Base-by-base conservation (phyloP, 2,113 vertebrate genomes). In the Xenotilapia longispinis region DNA sequence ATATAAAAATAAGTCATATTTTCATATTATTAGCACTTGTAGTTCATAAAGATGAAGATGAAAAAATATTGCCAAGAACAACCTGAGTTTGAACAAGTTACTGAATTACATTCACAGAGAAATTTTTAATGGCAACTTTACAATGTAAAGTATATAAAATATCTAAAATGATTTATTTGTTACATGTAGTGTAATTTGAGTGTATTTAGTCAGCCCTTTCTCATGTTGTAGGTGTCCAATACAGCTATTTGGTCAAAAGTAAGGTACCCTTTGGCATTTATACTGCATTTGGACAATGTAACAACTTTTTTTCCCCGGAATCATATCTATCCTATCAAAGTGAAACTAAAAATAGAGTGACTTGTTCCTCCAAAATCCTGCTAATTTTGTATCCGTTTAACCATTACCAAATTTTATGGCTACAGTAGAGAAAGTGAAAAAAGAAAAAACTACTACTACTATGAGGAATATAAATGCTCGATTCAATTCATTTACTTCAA, bases 281-380 rank as follows among this genome's bases (percentile, higher is more conserved):
- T 68, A 68, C 63, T 40, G 19, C 33, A 40, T 23, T 68, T 68
- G 36, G n/a, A 40, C 63, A 68, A 70, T 70, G 33, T 38, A 65
- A 65, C 31, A 65, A 15, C 4, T 0, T 13, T 65, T 65, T 21
- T 13, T 0, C 4, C 1, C 6, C 19, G 13, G 10, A 65, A 65
- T 38, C 6, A 38, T 38, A 65, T 4, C 19, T 65, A 21, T 65
- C 19, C 33, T 65, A 65, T 65, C 19, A 38, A 65, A 65, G 60
- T 21, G 19, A 65, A 65, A 0, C 0, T 65, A 21, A 38, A 38
- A 65, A 65, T 65, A 13, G 21, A 26, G 3, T 11, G 40, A 73
- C 38, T 75, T 75, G 23, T 47, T 73, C 68, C 40, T 47, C 4
- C 13, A 47, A 73, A 47, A 28, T 73, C 40, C 68, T 47, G 8